Evolutionary conservation across 2,113 vertebrate species (phyloP).

Genomic region (Festucalex cinctus): DNA sequence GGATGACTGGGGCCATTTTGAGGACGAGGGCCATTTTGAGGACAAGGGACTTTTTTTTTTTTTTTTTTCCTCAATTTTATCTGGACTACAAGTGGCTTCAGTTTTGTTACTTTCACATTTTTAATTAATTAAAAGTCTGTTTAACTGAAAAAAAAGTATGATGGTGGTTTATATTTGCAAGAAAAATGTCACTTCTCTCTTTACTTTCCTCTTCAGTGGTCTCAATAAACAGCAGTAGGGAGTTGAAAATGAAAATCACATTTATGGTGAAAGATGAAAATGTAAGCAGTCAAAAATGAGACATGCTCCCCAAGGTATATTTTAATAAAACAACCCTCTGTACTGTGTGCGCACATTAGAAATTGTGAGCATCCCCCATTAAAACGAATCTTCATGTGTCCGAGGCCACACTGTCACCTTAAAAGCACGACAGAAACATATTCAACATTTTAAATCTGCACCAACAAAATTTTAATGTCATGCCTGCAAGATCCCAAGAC

Average conservation of each 20-base stretch:
- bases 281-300: neutral
- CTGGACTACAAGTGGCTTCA: conserved; percentile 6
- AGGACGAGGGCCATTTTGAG: conserved; percentile 1
- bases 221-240: neutral
- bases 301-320: neutral
- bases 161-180: conserved; percentile 48
- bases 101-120: conserved; percentile 21
- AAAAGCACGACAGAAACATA: no score
- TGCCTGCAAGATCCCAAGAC: no score
- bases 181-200: conserved; percentile 1
- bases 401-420: no score
- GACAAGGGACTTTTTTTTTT: neutral
- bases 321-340: neutral
- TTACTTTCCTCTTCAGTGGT: neutral
- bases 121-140: conserved; percentile 48
- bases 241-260: neutral
- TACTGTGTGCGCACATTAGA: no score
- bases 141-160: conserved; percentile 43
- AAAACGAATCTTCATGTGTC: no score
- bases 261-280: neutral
- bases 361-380: no score
- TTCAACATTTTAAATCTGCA: no score
- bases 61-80: conserved; percentile 3
- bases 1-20: conserved; percentile 2
- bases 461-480: no score